Conservation (phyloP, 2,888 invertebrate species). For the Lamproptera curius region DNA sequence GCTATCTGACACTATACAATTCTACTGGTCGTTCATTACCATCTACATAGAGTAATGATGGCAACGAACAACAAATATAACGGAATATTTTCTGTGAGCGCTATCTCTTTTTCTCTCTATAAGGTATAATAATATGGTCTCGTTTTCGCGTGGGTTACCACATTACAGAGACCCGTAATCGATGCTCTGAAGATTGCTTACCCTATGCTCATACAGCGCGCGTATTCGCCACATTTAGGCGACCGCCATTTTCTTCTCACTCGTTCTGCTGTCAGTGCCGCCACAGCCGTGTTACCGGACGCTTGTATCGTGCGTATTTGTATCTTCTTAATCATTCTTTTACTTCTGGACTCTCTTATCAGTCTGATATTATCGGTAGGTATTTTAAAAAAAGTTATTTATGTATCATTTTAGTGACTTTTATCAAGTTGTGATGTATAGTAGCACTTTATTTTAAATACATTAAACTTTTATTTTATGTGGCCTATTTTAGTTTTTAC, state of each 20-base stretch:
- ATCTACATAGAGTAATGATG: slow-evolving; percentile 45
- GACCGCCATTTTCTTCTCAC: slow-evolving; percentile 75
- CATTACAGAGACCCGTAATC: slow-evolving; percentile 18
- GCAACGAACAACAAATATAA: slow-evolving; percentile 30
- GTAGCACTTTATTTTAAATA: slow-evolving; percentile 15
- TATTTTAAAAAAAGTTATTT: slow-evolving; percentile 31
- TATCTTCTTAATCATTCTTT: slow-evolving; percentile 59
- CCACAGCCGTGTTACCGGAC: slow-evolving; percentile 44
- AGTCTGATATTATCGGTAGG: slow-evolving; percentile 38
- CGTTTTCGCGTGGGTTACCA: slow-evolving; percentile 29
- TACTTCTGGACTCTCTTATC: slow-evolving; percentile 52
- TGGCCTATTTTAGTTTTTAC: background rate
- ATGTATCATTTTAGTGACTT: no score
- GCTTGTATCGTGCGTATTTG: slow-evolving; percentile 43
- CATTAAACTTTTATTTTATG: background rate
- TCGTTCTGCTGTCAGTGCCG: slow-evolving; percentile 64
- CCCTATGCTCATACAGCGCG: slow-evolving; percentile 47
- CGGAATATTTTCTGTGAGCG: slow-evolving; percentile 12
- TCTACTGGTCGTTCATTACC: slow-evolving; percentile 34
- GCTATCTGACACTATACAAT: slow-evolving; percentile 47
- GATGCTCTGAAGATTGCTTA: slow-evolving; percentile 35
- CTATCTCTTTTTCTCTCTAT: slow-evolving; percentile 31
- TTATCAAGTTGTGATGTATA: slow-evolving; percentile 23
- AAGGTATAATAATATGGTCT: slow-evolving; percentile 27
- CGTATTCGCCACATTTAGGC: slow-evolving; percentile 37